A percentile compares a stretch with the other conserved stretches of the same genome.
These are phyloP conservation scores for Alouatta palliata DNA, from an alignment of 2,113 vertebrate species.

Conservation along the genomic window DNA sequence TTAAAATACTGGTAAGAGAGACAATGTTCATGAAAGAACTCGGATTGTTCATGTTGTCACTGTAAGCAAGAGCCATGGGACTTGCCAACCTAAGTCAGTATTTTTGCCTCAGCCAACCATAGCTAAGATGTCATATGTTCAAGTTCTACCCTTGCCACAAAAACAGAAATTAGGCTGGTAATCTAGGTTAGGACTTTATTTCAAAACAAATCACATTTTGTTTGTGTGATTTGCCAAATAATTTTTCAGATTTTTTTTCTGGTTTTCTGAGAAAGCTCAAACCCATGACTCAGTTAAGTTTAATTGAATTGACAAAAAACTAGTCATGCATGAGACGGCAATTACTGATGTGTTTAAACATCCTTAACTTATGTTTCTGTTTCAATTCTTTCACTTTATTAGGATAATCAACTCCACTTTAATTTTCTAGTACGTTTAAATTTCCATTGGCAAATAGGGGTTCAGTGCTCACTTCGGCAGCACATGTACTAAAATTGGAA, in stretches of 20 bases:
- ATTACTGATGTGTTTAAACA: neutral
- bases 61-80: neutral
- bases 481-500: too few species aligned
- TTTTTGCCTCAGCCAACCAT: neutral
- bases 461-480: neutral
- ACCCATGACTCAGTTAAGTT: neutral
- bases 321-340: neutral
- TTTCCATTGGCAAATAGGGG: neutral
- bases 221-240: neutral
- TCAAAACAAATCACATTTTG: slow-evolving; percentile 16
- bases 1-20: neutral
- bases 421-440: neutral
- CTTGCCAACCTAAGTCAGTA: neutral
- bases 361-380: slow-evolving; percentile 3
- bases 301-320: neutral
- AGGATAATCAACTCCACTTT: neutral
- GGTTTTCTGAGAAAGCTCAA: slow-evolving; percentile 33
- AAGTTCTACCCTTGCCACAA: neutral
- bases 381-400: neutral
- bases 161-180: neutral
- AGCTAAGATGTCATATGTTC: neutral
- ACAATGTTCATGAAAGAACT: neutral
- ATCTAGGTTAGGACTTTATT: neutral
- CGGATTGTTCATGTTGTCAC: neutral
- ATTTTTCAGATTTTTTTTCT: slow-evolving; percentile 32